phyloP scores from a whole-genome alignment of 2,888 invertebrate species.

The Ichneumoninae sp. region DNA sequence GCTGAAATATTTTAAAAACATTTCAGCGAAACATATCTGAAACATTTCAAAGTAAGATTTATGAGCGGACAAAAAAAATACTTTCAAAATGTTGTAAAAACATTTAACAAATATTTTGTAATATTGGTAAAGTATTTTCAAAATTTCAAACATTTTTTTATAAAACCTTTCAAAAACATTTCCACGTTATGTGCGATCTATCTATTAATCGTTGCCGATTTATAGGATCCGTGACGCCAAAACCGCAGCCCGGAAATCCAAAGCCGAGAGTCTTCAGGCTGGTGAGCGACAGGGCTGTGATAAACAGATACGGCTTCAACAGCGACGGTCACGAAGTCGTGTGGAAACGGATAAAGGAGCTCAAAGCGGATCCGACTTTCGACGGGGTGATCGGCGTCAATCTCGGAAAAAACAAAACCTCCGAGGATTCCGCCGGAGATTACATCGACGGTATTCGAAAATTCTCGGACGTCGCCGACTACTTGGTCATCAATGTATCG shows the following conservation, averaged over 20 bases:
- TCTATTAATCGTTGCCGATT: background rate
- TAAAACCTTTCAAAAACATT: background rate
- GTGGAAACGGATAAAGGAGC: conserved; percentile 86
- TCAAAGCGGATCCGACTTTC: conserved; percentile 86
- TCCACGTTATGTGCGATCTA: background rate
- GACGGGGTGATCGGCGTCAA: conserved; percentile 94
- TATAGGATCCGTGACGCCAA: conserved; percentile 92
- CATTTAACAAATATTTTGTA: too few relatives aligned
- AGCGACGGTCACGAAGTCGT: conserved; percentile 95
- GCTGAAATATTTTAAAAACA: too few relatives aligned
- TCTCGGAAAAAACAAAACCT: conserved; percentile 97
- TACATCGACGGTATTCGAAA: conserved; percentile 93
- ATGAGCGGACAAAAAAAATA: too few relatives aligned
- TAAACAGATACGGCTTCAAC: conserved; percentile 98
- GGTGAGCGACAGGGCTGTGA: conserved; percentile 93
- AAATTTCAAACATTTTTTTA: too few relatives aligned
- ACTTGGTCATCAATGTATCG: conserved; percentile 96
- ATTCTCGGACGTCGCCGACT: conserved; percentile 95
- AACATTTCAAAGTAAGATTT: too few relatives aligned
- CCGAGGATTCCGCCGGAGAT: conserved; percentile 90
- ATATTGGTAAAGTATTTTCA: too few relatives aligned
- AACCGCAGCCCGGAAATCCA: conserved; percentile 96
- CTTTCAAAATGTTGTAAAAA: too few relatives aligned
- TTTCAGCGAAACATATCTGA: too few relatives aligned
- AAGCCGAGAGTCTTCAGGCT: conserved; percentile 97